Percentiles rank a stretch among this genome's conserved stretches.
Evolutionary conservation across 2,888 invertebrate species (phyloP).

Genomic region (Volucella zonaria): DNA sequence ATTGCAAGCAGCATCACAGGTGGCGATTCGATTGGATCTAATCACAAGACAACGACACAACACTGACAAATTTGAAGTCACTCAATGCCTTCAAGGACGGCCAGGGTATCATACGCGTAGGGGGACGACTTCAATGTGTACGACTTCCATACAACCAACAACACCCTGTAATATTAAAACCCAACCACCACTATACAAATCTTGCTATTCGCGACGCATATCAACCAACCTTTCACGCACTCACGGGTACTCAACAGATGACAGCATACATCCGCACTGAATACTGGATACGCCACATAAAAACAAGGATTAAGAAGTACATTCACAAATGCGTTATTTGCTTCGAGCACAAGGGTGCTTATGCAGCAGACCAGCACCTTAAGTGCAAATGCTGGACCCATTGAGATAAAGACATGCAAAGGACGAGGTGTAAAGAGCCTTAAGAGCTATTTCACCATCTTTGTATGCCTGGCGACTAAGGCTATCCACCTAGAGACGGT

Average conservation of each 20-base stretch:
- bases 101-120: constrained; percentile 20
- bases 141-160: neutral
- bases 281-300: neutral
- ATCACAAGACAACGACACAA: neutral
- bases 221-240: neutral
- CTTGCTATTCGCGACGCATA: neutral
- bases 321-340: neutral
- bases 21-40: neutral
- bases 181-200: neutral
- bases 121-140: neutral
- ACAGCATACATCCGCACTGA: neutral
- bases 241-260: neutral
- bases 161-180: neutral
- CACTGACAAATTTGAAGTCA: neutral
- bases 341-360: neutral
- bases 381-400: neutral
- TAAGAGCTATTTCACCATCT: neutral
- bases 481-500: too few relatives aligned
- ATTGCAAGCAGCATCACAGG: constrained; percentile 1
- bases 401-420: neutral
- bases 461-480: too few relatives aligned
- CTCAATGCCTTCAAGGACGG: constrained; percentile 24
- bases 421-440: neutral
- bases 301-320: neutral
- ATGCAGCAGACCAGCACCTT: neutral